Conservation (phyloP, 2,113 vertebrate genomes). For the Hystrix brachyura region DNA sequence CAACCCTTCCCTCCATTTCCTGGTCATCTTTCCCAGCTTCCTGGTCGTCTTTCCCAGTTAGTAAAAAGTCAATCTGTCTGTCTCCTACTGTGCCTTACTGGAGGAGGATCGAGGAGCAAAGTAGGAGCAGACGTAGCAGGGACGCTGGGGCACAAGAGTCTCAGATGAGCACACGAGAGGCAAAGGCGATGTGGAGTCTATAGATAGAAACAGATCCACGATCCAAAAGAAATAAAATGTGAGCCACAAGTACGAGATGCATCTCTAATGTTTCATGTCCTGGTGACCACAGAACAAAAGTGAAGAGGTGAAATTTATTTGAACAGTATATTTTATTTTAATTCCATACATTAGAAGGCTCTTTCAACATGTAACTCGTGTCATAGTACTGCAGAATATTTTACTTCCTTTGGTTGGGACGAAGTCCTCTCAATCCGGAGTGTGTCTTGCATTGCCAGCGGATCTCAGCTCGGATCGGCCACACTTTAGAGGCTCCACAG, state of each 20-base stretch:
- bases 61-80: neutral
- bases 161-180: neutral
- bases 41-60: neutral
- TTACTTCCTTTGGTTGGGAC: neutral
- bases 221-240: neutral
- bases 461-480: neutral
- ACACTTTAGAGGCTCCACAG: neutral
- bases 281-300: neutral
- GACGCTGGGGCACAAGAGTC: neutral
- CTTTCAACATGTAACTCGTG: neutral
- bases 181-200: neutral
- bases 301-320: neutral
- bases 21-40: neutral
- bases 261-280: neutral
- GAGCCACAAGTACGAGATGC: neutral
- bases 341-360: neutral
- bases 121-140: neutral
- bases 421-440: neutral
- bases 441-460: neutral
- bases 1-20: neutral
- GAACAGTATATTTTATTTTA: neutral
- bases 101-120: neutral
- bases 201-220: conserved; percentile 18
- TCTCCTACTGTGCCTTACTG: neutral
- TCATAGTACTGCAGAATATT: neutral